A percentile compares a stretch with the other conserved stretches of the same genome.
These are phyloP conservation scores for Nipponacmea schrenckii DNA, from an alignment of 2,888 invertebrate species.

Conservation along the genomic window DNA sequence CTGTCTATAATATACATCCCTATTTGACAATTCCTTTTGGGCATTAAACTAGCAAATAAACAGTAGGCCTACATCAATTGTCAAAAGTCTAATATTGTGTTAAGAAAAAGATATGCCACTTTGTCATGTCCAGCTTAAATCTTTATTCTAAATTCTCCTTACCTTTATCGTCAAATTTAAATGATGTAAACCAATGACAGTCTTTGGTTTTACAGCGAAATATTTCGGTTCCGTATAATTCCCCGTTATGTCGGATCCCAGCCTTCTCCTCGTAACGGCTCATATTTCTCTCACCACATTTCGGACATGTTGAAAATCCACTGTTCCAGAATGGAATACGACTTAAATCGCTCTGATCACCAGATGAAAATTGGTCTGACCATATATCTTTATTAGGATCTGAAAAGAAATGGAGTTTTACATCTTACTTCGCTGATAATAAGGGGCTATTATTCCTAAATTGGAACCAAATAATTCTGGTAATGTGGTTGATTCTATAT, in stretches of 20 bases:
- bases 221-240: constrained; percentile 34
- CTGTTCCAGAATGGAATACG: constrained; percentile 39
- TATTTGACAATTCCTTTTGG: no score
- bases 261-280: constrained; percentile 35
- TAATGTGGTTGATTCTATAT: no score
- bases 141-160: constrained; percentile 10
- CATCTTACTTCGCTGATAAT: no score
- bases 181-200: constrained; percentile 35
- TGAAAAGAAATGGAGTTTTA: constrained; percentile 13
- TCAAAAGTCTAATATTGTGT: no score
- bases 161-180: constrained; percentile 38
- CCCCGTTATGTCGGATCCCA: constrained; percentile 35
- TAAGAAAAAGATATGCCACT: no score
- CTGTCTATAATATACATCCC: no score
- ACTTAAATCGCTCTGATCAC: constrained; percentile 31
- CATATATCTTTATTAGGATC: constrained; percentile 35
- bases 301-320: constrained; percentile 33
- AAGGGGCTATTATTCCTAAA: no score
- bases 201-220: constrained; percentile 36
- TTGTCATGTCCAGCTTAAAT: no score
- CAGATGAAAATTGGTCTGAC: constrained; percentile 29
- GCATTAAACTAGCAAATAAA: no score
- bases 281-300: constrained; percentile 34
- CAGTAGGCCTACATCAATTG: no score
- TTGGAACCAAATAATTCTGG: no score